phyloP scores from a whole-genome alignment of 2,113 vertebrate species.

The Tychaedon coryphoeus region DNA sequence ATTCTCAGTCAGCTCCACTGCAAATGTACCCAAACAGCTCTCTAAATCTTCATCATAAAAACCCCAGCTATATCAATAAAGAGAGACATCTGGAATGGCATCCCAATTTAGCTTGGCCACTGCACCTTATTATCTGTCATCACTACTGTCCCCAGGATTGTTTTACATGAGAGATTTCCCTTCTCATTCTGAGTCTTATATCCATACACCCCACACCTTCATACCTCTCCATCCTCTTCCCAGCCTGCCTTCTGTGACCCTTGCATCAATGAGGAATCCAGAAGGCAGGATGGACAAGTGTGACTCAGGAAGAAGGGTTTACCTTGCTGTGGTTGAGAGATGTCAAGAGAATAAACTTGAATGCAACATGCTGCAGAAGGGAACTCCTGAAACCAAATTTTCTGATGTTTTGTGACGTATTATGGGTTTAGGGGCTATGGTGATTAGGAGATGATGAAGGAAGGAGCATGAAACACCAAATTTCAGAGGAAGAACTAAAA shows the following conservation, averaged over 20 bases:
- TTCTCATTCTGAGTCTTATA: not conserved
- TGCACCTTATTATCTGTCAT: not conserved
- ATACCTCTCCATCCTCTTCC: not conserved
- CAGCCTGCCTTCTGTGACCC: not conserved
- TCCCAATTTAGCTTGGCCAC: not conserved
- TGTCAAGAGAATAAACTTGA: not conserved
- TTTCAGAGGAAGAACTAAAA: not conserved
- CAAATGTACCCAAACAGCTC: rapidly evolving
- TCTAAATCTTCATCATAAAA: not conserved
- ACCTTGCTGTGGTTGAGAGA: not conserved
- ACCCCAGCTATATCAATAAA: not conserved
- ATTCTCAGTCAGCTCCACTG: not conserved
- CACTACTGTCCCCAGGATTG: rapidly evolving
- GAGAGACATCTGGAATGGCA: not conserved
- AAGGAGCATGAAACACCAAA: not conserved
- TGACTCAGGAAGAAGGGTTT: not conserved
- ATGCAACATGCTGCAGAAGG: not conserved
- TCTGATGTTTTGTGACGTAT: not conserved
- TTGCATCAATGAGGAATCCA: not conserved
- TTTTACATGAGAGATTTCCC: not conserved
- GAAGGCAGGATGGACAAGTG: not conserved
- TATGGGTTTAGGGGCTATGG: not conserved
- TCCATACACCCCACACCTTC: rapidly evolving
- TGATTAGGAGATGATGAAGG: not conserved
- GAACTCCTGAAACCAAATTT: not conserved